These are phyloP conservation scores for Sylvilagus floridanus DNA, from an alignment of 2,797 vertebrate species.

Conservation along the genomic window DNA sequence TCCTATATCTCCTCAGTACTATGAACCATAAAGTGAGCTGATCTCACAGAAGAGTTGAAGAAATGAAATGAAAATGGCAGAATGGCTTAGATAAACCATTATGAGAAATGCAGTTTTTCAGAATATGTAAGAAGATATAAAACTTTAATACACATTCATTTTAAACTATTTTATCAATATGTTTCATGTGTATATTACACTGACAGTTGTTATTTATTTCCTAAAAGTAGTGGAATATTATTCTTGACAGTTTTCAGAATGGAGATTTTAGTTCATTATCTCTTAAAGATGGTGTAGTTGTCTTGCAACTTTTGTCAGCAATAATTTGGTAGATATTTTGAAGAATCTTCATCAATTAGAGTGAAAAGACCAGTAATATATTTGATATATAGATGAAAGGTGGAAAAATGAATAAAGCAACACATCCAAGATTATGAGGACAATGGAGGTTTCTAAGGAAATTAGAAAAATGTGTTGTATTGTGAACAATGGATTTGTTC, in stretches of 20 bases:
- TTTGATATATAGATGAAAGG: neutral
- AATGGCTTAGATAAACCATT: neutral
- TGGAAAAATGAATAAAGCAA: neutral
- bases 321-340: neutral
- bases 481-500: neutral
- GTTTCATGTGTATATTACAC: conserved; percentile 11
- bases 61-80: neutral
- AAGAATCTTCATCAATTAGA: conserved; percentile 13
- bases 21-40: neutral
- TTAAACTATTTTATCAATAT: conserved; percentile 51
- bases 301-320: neutral
- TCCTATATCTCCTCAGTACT: neutral
- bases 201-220: conserved; percentile 47
- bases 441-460: neutral
- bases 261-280: neutral
- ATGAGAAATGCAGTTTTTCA: neutral
- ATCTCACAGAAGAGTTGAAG: neutral
- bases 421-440: neutral
- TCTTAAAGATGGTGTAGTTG: neutral
- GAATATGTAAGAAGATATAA: neutral
- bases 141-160: conserved; percentile 26
- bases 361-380: neutral
- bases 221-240: neutral
- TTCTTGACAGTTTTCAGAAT: conserved; percentile 6
- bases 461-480: neutral